phyloP scores from a whole-genome alignment of 2,888 invertebrate species.

The Antheraea yamamai region DNA sequence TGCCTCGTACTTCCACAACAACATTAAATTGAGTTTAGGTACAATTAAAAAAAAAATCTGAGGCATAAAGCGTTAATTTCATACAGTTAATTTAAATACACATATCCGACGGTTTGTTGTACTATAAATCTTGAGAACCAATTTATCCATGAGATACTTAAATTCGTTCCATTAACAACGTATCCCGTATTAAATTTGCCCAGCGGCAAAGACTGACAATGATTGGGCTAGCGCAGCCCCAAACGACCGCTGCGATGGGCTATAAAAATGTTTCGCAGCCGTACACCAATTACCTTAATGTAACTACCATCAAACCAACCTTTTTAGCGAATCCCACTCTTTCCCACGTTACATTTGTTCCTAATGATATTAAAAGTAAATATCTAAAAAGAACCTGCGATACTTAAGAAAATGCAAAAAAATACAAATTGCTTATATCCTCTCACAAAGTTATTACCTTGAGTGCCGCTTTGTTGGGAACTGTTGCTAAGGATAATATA shows the following conservation, averaged over 20 bases:
- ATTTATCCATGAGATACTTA: slow-evolving; percentile 64
- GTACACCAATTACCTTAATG: slow-evolving; percentile 79
- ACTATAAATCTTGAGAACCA: slow-evolving; percentile 67
- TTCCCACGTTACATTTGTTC: slow-evolving; percentile 62
- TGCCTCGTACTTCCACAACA: too few species aligned
- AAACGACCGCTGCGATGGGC: slow-evolving; percentile 69
- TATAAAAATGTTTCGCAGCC: slow-evolving; percentile 75
- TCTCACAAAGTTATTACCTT: slow-evolving; percentile 47
- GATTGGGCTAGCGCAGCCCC: slow-evolving; percentile 67
- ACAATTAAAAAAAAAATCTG: not conserved
- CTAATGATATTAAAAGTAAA: slow-evolving; percentile 72
- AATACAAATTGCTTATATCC: slow-evolving; percentile 48
- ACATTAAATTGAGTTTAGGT: not conserved
- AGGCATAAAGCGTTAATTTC: slow-evolving; percentile 42
- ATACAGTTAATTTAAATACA: slow-evolving; percentile 48
- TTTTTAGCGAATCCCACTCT: slow-evolving; percentile 67
- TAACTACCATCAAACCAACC: slow-evolving; percentile 75
- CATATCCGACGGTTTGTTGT: slow-evolving; percentile 55
- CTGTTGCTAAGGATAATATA: slow-evolving; percentile 70
- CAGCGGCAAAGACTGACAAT: slow-evolving; percentile 68
- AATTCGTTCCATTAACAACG: slow-evolving; percentile 70
- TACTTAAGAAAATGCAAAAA: slow-evolving; percentile 58
- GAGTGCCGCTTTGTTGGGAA: slow-evolving; percentile 44
- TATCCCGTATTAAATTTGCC: slow-evolving; percentile 66
- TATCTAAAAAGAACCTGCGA: slow-evolving; percentile 46